Evolutionary conservation across 2,113 vertebrate species (phyloP).

Genomic region (Ameiurus melas): DNA sequence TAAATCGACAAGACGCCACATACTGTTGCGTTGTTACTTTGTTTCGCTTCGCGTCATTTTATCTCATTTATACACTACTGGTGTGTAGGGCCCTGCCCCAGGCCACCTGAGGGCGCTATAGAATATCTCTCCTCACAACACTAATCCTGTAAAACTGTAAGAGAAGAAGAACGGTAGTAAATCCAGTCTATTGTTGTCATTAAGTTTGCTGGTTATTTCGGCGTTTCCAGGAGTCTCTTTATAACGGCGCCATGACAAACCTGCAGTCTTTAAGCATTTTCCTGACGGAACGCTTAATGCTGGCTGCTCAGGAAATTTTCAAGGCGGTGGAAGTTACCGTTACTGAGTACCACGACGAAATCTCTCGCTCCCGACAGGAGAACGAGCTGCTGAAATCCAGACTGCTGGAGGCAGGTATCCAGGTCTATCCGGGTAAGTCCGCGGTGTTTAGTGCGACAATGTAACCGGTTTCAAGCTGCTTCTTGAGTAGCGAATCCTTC

Average conservation of each 20-base stretch:
- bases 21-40: no score
- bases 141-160: neutral
- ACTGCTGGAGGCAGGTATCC: slow-evolving; percentile 73
- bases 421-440: slow-evolving; percentile 73
- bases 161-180: slow-evolving; percentile 13
- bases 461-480: neutral
- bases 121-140: neutral
- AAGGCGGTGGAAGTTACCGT: slow-evolving; percentile 75
- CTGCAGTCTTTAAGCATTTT: slow-evolving; percentile 72
- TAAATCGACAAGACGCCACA: neutral
- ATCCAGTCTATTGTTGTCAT: slow-evolving; percentile 15
- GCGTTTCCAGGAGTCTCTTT: neutral
- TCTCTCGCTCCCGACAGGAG: slow-evolving; percentile 69
- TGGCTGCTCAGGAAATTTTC: slow-evolving; percentile 75
- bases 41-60: neutral
- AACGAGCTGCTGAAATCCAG: slow-evolving; percentile 73
- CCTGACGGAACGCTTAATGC: slow-evolving; percentile 73
- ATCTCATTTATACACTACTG: neutral
- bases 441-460: no score
- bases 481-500: neutral
- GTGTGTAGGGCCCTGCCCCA: neutral
- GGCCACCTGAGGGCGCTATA: neutral
- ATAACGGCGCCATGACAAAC: slow-evolving; percentile 67
- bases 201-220: neutral
- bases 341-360: slow-evolving; percentile 75